Base-by-base conservation (phyloP, 2,113 vertebrate species). In the Stegostoma tigrinum region DNA sequence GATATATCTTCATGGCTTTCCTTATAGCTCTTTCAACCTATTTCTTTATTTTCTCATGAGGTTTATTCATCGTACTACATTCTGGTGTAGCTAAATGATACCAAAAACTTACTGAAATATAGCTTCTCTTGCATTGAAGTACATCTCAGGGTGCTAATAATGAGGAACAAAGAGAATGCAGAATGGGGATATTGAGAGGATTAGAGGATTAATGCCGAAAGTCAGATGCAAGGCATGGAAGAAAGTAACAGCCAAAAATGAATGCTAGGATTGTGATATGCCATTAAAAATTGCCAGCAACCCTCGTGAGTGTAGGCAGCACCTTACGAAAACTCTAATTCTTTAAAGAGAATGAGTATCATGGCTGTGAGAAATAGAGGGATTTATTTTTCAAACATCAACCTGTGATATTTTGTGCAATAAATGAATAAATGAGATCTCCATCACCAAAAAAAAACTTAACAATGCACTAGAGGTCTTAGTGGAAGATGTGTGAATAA, bases 171-270 rank as follows among this genome's bases (percentile, higher is more conserved):
- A 14, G 14, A 80, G 75, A n/a, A 80, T 27, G 1, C 75, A 85
- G 52, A 95, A 83, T 83, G 75, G 34, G 55, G 78, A 61, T 95
- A 61, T 95, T 61, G 27, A 78, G 27, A 48, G 83, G 52, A 85
- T 45, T 83, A 95, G 55, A 55, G 83, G n/a, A 52, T 55, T 55
- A 64, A 52, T 5, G 85, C 64, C 64, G 55, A 52, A 95, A 95
- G 72, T 64, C 30, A 61, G 72, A 55, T 80, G 2, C 75, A 80
- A 80, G 75, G n/a, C 3, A 83, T 72, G 55, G 72, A 10, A 34
- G 72, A 75, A 75, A 75, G 34, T 75, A 30, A 75, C 19, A 12
- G 1, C 30, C 72, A 30, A 75, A 7, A 34, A 34, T 30, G 12
- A 1, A 68, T 68, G 67, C 17, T 68, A 15, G 72, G 30, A 75